Evolutionary conservation across 2,113 vertebrate genomes (phyloP), one percentile per base, ranked within the genome.

Genomic region (Butastur rufipennis): DNA sequence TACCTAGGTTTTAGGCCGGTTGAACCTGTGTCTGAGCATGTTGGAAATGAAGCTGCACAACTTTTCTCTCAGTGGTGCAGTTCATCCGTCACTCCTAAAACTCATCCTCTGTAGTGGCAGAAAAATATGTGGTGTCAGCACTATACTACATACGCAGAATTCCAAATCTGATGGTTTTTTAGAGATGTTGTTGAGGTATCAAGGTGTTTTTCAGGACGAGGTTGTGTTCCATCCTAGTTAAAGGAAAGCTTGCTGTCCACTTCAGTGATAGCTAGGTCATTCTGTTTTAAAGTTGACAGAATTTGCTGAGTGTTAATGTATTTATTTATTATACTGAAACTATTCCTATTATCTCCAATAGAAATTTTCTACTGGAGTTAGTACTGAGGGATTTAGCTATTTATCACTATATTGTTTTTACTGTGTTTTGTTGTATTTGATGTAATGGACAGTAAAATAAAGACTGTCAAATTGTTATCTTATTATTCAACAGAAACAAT

Each of bases 321-420:
- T 26, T 26, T 71, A 34, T 59, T 93, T 71, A 16, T 68, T 68
- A 13, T 53, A 20, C 8, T 75, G 15, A 59, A 90, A 72, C 4
- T 8, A 48, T 52, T 52, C 0, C 0, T 38, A 4, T 52, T 86
- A 50, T 10, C 34, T 42, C 34, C 8, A 59, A 7, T 9, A 67
- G 26, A 75, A 50, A 4, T 7, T 48, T 81, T 71, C 11, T 56
- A 18, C 17, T 23, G 11, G n/a, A 58, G 2, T 38, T 79, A 55
- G 3, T 17, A 21, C 17, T 50, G 34, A 59, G 4, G 2, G 19
- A 43, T 79, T 81, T 79, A 78, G 9, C 23, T 16, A 53, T 67
- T 73, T 87, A 18, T 29, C 14, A 52, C 19, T 31, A 2, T 13
- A 11, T 13, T 45, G 5, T 5, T 77, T 84, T 91, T 73, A 31